Percentiles rank a stretch among this genome's conserved stretches.
These are phyloP conservation scores for Galeopterus variegatus DNA, from an alignment of 2,113 vertebrate species.

Conservation along the genomic window DNA sequence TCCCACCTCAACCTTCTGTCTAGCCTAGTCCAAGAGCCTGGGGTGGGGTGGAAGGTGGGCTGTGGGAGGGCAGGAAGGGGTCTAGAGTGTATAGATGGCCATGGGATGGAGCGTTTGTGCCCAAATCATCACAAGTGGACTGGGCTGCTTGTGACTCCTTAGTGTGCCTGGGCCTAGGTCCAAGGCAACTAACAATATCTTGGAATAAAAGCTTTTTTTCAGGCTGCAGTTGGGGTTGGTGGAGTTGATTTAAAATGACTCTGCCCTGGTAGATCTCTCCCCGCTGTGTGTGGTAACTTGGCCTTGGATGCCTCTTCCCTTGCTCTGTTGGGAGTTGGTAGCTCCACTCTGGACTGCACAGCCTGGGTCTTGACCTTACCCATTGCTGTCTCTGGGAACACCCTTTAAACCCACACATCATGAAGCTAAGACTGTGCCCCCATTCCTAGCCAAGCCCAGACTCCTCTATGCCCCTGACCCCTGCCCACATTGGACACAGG, in stretches of 20 bases:
- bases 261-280: background rate
- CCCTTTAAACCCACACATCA: background rate
- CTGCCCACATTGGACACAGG: background rate
- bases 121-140: fast-evolving
- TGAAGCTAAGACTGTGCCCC: no score
- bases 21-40: background rate
- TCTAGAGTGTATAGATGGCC: background rate
- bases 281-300: background rate
- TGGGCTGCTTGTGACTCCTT: background rate
- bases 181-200: no score
- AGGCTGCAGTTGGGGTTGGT: background rate
- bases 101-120: fast-evolving
- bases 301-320: background rate
- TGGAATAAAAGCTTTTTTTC: background rate
- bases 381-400: background rate
- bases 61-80: background rate
- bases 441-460: background rate
- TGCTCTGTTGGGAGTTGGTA: background rate
- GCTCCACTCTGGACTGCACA: background rate
- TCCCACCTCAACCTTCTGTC: background rate
- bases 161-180: background rate
- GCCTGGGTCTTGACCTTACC: background rate
- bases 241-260: background rate
- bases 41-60: background rate
- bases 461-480: background rate